Evolutionary conservation across 1,140 invertebrate genomes (phyloP).

Genomic region (Trichomalopsis sarcophagae): DNA sequence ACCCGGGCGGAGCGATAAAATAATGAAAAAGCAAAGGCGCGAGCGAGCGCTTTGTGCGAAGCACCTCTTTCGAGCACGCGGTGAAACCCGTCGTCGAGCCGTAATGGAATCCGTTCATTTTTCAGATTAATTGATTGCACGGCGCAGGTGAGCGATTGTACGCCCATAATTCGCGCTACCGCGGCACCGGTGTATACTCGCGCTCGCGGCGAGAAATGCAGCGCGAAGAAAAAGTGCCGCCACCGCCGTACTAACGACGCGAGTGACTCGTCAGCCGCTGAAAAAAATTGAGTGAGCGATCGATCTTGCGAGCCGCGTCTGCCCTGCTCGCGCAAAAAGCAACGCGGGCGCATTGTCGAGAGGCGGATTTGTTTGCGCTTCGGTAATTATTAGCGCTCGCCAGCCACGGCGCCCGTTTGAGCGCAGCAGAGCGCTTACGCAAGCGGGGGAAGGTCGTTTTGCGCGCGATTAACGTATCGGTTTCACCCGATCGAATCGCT

Average conservation of each 20-base stretch:
- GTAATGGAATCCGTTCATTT: conserved; percentile 5
- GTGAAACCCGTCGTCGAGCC: neutral
- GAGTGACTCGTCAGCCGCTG: neutral
- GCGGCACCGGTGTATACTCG: neutral
- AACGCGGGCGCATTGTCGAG: neutral
- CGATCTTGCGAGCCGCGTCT: neutral
- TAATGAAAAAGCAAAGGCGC: neutral
- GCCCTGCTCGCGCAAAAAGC: neutral
- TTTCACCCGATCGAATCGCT: no score
- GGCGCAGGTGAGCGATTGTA: neutral
- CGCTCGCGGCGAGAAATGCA: neutral
- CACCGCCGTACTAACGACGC: conserved; percentile 7
- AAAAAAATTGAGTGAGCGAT: conserved; percentile 38
- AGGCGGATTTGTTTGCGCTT: neutral
- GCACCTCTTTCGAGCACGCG: neutral
- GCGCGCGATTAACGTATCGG: no score
- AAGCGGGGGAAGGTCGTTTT: no score
- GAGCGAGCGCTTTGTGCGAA: no score
- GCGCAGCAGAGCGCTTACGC: no score
- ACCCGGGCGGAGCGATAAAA: neutral
- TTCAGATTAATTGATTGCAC: conserved; percentile 16
- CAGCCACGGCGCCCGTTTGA: no score
- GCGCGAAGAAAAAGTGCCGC: conserved; percentile 28
- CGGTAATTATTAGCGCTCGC: neutral
- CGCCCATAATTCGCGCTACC: neutral